phyloP scores from a whole-genome alignment of 2,797 vertebrate genomes.

The Gallinago solitaria region DNA sequence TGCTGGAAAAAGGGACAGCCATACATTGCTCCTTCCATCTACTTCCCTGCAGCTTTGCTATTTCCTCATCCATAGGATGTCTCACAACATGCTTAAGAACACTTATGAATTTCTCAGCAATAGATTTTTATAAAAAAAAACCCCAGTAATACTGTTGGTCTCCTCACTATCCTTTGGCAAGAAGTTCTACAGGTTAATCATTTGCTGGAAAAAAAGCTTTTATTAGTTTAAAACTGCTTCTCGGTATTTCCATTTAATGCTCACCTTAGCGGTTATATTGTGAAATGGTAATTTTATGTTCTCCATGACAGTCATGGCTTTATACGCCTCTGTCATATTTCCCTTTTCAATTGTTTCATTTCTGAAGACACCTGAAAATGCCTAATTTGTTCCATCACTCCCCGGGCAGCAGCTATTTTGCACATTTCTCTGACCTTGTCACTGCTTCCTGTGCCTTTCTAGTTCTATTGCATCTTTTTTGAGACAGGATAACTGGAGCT shows the following conservation, averaged over 20 bases:
- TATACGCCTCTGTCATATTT: not conserved
- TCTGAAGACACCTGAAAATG: constrained; percentile 23
- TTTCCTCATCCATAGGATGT: not conserved
- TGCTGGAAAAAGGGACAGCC: not conserved
- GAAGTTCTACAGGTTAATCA: not conserved
- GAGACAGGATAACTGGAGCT: constrained; percentile 12
- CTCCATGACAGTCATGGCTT: not conserved
- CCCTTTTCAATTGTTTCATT: not conserved
- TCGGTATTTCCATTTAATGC: not conserved
- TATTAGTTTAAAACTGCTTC: not conserved
- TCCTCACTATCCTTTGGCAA: not conserved
- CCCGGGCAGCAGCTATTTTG: not conserved
- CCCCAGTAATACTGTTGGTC: not conserved
- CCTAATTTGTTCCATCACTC: not conserved
- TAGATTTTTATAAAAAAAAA: not conserved
- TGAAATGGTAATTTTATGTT: constrained; percentile 22
- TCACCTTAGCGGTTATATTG: not conserved
- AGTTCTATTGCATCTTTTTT: not conserved
- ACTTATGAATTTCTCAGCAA: not conserved
- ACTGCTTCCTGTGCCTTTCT: not conserved
- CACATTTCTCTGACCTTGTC: not conserved
- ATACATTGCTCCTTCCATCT: not conserved
- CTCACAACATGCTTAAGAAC: not conserved
- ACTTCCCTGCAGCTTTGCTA: not conserved
- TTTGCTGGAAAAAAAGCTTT: not conserved